A percentile compares a stretch with the other conserved stretches of the same genome.
Evolutionary conservation across 2,888 invertebrate species (phyloP).

Genomic region (Heliconius aoede): DNA sequence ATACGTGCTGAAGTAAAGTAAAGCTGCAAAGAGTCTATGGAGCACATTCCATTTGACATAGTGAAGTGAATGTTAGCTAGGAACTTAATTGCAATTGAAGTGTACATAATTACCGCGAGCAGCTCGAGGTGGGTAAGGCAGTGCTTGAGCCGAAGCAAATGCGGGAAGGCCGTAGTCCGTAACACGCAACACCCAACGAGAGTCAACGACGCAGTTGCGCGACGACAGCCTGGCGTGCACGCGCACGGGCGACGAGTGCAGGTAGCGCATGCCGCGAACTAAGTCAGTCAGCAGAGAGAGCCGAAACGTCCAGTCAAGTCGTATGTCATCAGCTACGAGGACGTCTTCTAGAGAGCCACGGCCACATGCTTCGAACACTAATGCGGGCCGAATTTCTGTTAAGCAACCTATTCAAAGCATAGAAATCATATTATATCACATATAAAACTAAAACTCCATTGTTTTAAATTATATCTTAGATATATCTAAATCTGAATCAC

Average conservation of each 20-base stretch:
- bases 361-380: slow-evolving; percentile 94
- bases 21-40: background rate
- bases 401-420: slow-evolving; percentile 84
- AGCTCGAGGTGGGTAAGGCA: slow-evolving; percentile 84
- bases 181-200: slow-evolving; percentile 97
- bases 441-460: background rate
- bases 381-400: slow-evolving; percentile 90
- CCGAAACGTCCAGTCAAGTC: slow-evolving; percentile 97
- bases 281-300: slow-evolving; percentile 96
- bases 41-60: background rate
- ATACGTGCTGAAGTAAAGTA: background rate
- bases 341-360: slow-evolving; percentile 95
- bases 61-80: background rate
- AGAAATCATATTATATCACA: background rate
- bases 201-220: slow-evolving; percentile 96
- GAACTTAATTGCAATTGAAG: background rate
- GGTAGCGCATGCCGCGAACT: slow-evolving; percentile 95
- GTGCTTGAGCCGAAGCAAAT: slow-evolving; percentile 89
- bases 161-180: slow-evolving; percentile 94
- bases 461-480: background rate
- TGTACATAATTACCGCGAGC: slow-evolving; percentile 85
- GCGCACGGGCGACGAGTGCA: slow-evolving; percentile 92
- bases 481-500: background rate
- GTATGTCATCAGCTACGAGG: slow-evolving; percentile 94
- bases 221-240: slow-evolving; percentile 95